Conservation (phyloP, 2,888 invertebrate genomes). For the Plebejus melissa region DNA sequence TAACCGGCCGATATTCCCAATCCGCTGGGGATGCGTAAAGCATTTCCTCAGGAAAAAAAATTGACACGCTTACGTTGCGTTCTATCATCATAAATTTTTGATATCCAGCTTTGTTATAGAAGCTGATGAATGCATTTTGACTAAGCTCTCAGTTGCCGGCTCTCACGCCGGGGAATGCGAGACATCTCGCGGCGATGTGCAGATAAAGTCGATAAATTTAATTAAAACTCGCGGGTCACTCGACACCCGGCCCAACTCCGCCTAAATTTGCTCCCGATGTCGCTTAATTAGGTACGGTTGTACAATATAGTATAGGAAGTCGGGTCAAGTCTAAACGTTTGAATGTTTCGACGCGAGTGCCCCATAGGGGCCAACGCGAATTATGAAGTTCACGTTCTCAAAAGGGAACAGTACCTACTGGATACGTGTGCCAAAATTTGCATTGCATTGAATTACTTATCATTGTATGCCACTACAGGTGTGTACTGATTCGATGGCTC, state of each 20-base stretch:
- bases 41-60: too few species aligned
- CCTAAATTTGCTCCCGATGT: conserved; percentile 61
- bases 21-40: too few species aligned
- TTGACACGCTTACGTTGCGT: too few species aligned
- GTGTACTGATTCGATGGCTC: too few species aligned
- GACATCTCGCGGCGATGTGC: conserved; percentile 12
- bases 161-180: conserved; percentile 43
- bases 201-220: conserved; percentile 75
- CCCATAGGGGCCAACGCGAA: background rate
- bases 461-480: too few species aligned
- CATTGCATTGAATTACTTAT: too few species aligned
- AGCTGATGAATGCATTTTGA: background rate
- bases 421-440: too few species aligned
- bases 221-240: conserved; percentile 56
- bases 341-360: background rate
- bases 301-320: background rate
- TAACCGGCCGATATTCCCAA: too few species aligned
- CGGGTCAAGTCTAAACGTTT: background rate
- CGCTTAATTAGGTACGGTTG: conserved; percentile 62
- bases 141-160: conserved; percentile 31
- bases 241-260: conserved; percentile 35
- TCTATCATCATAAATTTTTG: too few species aligned
- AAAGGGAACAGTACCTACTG: too few species aligned
- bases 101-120: background rate
- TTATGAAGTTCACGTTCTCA: too few species aligned